Evolutionary conservation across 2,113 vertebrate genomes (phyloP).

Genomic region (Chelonoidis abingdonii): DNA sequence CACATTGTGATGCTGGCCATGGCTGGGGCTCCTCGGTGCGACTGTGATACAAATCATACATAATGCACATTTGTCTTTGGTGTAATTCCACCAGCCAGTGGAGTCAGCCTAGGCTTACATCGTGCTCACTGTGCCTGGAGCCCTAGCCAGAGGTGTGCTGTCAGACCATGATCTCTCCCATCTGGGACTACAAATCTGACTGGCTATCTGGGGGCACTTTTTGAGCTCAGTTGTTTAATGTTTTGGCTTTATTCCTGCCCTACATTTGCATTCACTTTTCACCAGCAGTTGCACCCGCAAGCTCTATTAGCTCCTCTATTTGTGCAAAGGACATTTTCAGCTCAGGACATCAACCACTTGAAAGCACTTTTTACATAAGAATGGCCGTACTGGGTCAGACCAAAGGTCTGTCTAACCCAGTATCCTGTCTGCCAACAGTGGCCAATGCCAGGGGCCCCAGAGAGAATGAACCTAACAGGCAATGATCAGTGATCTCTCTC

Average conservation of each 20-base stretch:
- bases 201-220: neutral
- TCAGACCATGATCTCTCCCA: fast-evolving
- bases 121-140: neutral
- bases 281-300: neutral
- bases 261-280: fast-evolving
- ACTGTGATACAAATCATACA: neutral
- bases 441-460: no score
- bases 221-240: neutral
- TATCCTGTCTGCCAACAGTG: no score
- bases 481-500: no score
- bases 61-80: neutral
- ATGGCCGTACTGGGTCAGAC: no score
- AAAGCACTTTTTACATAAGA: neutral
- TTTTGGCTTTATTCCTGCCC: neutral
- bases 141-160: neutral
- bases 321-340: conserved; percentile 29
- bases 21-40: neutral
- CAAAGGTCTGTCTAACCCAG: no score
- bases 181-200: neutral
- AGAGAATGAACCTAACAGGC: no score
- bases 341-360: neutral
- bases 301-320: neutral
- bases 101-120: neutral
- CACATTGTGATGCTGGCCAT: neutral
- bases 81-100: neutral